Percentiles rank a stretch among this genome's conserved stretches.
phyloP scores from a whole-genome alignment of 2,797 vertebrate species.

The Linurgus olivaceus region DNA sequence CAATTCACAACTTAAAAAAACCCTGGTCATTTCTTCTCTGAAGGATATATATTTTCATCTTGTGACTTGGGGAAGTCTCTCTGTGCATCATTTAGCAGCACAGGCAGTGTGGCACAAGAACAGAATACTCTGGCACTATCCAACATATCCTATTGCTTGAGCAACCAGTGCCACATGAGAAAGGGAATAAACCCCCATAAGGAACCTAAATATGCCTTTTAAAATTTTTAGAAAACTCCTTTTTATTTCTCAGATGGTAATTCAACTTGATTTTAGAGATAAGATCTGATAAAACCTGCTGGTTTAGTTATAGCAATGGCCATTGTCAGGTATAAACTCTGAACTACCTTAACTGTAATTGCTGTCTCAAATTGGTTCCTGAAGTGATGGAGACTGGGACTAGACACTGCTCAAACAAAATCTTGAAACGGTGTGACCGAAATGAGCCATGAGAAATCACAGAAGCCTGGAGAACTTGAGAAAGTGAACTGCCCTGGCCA shows the following conservation, averaged over 20 bases:
- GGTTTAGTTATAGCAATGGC: neutral
- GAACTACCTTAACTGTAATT: neutral
- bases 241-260: neutral
- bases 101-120: neutral
- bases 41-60: neutral
- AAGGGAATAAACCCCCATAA: neutral
- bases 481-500: neutral
- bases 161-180: neutral
- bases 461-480: neutral
- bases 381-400: neutral
- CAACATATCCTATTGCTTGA: neutral
- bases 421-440: neutral
- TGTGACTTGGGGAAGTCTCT: neutral
- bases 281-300: neutral
- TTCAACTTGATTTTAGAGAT: neutral
- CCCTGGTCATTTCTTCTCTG: neutral
- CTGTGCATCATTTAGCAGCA: neutral
- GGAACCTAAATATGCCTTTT: neutral
- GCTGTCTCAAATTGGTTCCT: neutral
- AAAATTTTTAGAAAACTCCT: neutral
- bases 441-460: rapidly evolving
- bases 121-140: neutral
- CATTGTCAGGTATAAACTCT: neutral
- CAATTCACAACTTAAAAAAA: neutral
- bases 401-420: neutral